Percentiles rank a stretch among this genome's conserved stretches.
Conservation (phyloP, 2,797 vertebrate species). For the Iguana delicatissima region DNA sequence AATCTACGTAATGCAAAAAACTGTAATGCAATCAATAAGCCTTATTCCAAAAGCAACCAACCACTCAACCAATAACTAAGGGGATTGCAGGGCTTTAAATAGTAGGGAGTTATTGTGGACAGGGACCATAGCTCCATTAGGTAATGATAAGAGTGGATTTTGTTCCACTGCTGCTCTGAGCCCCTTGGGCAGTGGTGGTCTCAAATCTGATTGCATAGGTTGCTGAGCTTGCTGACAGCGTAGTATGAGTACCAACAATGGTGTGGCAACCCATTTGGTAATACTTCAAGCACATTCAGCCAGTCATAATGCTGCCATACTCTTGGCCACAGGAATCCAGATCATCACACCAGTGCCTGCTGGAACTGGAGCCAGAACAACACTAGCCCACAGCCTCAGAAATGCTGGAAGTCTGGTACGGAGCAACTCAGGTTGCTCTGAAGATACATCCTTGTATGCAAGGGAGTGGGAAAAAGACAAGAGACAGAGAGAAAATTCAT, state of each 20-base stretch:
- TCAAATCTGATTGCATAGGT: no score
- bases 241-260: neutral
- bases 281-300: neutral
- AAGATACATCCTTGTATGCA: no score
- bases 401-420: neutral
- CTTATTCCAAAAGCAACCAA: no score
- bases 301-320: neutral
- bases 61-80: neutral
- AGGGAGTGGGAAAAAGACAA: neutral
- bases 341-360: neutral
- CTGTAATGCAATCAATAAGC: no score
- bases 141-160: neutral
- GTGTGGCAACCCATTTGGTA: no score
- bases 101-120: no score
- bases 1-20: no score
- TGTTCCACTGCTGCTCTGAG: neutral
- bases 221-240: no score
- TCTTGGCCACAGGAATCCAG: neutral
- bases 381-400: neutral
- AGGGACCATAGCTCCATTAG: neutral
- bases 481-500: no score
- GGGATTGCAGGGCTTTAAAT: neutral
- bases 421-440: no score
- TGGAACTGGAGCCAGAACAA: neutral
- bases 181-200: neutral